Evolutionary conservation across 2,888 invertebrate genomes (phyloP).

Genomic region (Drosophila gaucha): DNA sequence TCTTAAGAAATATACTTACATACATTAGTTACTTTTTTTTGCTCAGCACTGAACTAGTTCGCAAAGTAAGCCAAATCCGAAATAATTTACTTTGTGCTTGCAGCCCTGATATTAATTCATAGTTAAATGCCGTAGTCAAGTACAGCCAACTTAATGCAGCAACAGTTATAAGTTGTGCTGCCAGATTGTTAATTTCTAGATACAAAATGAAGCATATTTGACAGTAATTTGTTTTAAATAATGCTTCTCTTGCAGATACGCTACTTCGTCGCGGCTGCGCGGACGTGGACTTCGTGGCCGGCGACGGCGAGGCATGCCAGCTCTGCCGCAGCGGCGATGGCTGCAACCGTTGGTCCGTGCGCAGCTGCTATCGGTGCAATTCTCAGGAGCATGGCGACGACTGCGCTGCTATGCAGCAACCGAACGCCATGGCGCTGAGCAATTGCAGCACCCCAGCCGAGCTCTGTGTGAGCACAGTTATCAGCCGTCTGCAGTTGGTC

Average conservation of each 20-base stretch:
- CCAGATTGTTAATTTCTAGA: no score
- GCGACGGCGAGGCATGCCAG: constrained; percentile 62
- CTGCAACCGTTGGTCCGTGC: constrained; percentile 74
- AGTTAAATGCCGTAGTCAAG: not conserved
- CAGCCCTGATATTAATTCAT: not conserved
- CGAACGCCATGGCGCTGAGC: constrained; percentile 47
- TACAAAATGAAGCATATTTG: no score
- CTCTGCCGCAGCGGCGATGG: constrained; percentile 69
- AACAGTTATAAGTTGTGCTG: not conserved
- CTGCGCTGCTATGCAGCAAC: constrained; percentile 62
- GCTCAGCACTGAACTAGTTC: not conserved
- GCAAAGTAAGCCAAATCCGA: no score
- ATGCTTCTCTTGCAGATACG: no score
- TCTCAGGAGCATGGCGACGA: constrained; percentile 66
- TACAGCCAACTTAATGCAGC: constrained; percentile 6
- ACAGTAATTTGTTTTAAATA: no score
- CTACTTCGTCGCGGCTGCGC: constrained; percentile 78
- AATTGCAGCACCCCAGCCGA: constrained; percentile 70
- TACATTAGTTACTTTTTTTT: no score
- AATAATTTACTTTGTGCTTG: not conserved
- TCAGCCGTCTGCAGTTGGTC: constrained; percentile 61
- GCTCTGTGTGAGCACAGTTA: constrained; percentile 76
- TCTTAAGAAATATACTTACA: no score
- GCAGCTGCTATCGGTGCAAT: constrained; percentile 80
- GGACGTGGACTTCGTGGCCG: constrained; percentile 39